These are phyloP conservation scores for Acromyrmex heyeri DNA, from an alignment of 1,140 invertebrate genomes.

Conservation along the genomic window DNA sequence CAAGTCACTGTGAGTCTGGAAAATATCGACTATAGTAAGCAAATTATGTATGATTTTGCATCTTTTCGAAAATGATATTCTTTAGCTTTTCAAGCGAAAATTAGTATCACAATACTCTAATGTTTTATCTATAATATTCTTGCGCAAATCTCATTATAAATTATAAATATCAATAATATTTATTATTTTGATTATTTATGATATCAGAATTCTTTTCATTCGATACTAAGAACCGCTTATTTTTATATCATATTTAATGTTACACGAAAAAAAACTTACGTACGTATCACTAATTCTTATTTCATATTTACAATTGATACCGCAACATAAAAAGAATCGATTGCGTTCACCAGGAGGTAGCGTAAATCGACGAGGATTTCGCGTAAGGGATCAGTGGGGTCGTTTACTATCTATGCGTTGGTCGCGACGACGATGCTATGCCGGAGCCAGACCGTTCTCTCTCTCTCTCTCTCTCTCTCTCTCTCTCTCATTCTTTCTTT, in stretches of 20 bases:
- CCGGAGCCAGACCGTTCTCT: background rate
- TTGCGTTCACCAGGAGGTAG: slow-evolving; percentile 4
- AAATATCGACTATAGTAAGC: background rate
- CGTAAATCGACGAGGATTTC: slow-evolving; percentile 38
- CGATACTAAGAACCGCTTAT: background rate
- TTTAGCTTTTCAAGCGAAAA: background rate
- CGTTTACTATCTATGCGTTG: slow-evolving; percentile 38
- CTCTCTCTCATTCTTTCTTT: background rate
- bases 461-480: background rate
- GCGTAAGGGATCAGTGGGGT: slow-evolving; percentile 7
- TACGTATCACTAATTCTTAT: background rate
- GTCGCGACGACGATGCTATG: slow-evolving; percentile 23
- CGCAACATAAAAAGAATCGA: background rate
- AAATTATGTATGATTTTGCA: background rate
- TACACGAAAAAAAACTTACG: background rate
- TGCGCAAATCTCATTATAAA: too few species aligned
- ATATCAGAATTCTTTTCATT: background rate
- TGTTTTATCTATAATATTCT: background rate
- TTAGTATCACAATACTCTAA: background rate
- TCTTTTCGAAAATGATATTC: slow-evolving; percentile 7
- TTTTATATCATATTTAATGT: background rate
- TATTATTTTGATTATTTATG: background rate
- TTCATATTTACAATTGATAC: slow-evolving; percentile 5
- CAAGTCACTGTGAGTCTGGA: slow-evolving; percentile 3
- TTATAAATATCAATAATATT: background rate